phyloP scores from a whole-genome alignment of 1,140 invertebrate genomes.

The Phortica variegata region DNA sequence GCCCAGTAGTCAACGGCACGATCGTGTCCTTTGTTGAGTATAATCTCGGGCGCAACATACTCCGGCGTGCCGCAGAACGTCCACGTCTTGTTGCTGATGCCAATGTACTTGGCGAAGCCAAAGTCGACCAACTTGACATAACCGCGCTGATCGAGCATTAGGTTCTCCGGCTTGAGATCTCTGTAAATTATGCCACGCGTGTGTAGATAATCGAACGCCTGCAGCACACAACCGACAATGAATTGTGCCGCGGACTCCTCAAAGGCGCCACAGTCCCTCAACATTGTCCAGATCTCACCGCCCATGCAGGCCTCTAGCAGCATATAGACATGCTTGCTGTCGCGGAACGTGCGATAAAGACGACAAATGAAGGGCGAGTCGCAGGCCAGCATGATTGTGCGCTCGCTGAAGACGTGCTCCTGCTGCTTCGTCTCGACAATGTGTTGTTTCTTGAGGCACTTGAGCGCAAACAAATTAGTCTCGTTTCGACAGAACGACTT shows the following conservation, averaged over 20 bases:
- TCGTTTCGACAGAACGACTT: constrained; percentile 59
- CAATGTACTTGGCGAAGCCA: constrained; percentile 79
- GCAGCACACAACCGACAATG: constrained; percentile 70
- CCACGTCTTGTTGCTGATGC: constrained; percentile 73
- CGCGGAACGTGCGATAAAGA: constrained; percentile 75
- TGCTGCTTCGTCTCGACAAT: constrained; percentile 72
- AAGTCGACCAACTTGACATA: constrained; percentile 80
- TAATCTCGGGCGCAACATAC: constrained; percentile 72
- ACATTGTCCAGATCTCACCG: constrained; percentile 80
- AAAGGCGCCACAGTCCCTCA: constrained; percentile 67
- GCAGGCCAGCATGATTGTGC: constrained; percentile 68
- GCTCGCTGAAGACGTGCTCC: constrained; percentile 73
- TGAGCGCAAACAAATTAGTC: constrained; percentile 66
- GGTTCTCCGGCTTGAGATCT: constrained; percentile 78
- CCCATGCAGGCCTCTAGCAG: constrained; percentile 80
- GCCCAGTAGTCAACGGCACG: constrained; percentile 78
- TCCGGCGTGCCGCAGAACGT: constrained; percentile 80
- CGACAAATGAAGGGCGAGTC: constrained; percentile 61
- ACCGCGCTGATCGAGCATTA: constrained; percentile 68
- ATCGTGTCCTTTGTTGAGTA: constrained; percentile 71
- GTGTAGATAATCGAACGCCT: constrained; percentile 75
- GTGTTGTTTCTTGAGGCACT: constrained; percentile 73
- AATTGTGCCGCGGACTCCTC: constrained; percentile 71
- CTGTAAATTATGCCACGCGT: constrained; percentile 70
- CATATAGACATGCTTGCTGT: constrained; percentile 81